phyloP scores from a whole-genome alignment of 2,888 invertebrate species.

The Drosophila hamatofila region DNA sequence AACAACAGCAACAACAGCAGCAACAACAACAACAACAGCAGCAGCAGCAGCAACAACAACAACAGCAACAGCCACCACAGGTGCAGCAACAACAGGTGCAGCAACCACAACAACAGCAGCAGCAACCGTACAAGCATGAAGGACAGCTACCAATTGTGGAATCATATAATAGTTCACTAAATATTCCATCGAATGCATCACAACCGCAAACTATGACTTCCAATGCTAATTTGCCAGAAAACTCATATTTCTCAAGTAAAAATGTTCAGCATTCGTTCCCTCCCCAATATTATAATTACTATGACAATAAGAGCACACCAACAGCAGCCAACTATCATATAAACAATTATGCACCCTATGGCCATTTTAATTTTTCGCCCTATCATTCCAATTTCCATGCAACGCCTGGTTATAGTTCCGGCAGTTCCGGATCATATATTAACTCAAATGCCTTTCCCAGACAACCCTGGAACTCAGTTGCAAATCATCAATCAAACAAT shows the following conservation, averaged over 20 bases:
- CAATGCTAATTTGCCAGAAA: slow-evolving; percentile 56
- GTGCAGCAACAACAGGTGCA: background rate
- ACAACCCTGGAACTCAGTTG: slow-evolving; percentile 70
- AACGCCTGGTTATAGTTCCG: slow-evolving; percentile 62
- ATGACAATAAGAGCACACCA: slow-evolving; percentile 76
- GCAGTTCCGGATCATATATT: slow-evolving; percentile 65
- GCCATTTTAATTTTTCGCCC: slow-evolving; percentile 78
- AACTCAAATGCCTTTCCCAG: slow-evolving; percentile 71
- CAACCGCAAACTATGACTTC: slow-evolving; percentile 53
- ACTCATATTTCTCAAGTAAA: slow-evolving; percentile 63
- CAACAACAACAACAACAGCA: background rate
- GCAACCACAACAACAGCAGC: slow-evolving; percentile 4
- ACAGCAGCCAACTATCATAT: slow-evolving; percentile 73
- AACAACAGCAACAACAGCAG: background rate
- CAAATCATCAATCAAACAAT: slow-evolving; percentile 60
- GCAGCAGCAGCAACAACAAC: background rate
- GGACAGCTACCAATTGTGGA: slow-evolving; percentile 54
- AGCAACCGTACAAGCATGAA: slow-evolving; percentile 66
- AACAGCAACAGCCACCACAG: background rate
- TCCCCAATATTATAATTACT: slow-evolving; percentile 76
- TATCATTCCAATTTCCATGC: slow-evolving; percentile 79
- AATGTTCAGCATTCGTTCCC: slow-evolving; percentile 72
- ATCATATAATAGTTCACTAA: slow-evolving; percentile 61
- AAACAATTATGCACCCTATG: slow-evolving; percentile 78
- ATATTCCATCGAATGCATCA: slow-evolving; percentile 57